A percentile compares a stretch with the other conserved stretches of the same genome.
phyloP scores from a whole-genome alignment of 2,888 invertebrate species.

The Campoplex capitator region DNA sequence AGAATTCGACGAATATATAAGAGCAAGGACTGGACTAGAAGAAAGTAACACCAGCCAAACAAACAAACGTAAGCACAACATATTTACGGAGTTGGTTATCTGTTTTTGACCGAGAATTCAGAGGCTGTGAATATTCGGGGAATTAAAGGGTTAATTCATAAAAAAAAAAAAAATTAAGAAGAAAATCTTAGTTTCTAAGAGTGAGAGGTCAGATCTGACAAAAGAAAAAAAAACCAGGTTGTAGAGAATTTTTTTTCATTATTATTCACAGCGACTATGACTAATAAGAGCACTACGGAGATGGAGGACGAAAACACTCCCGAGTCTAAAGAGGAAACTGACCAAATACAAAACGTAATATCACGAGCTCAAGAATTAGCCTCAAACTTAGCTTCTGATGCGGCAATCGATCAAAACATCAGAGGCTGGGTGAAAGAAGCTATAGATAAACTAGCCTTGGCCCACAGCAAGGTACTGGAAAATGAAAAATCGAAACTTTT shows the following conservation, averaged over 20 bases:
- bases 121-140: constrained; percentile 37
- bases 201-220: constrained; percentile 63
- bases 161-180: constrained; percentile 21
- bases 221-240: constrained; percentile 48
- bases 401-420: constrained; percentile 32
- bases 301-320: constrained; percentile 19
- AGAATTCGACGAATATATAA: constrained; percentile 41
- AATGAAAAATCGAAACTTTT: constrained; percentile 8
- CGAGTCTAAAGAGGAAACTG: constrained; percentile 34
- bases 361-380: constrained; percentile 52
- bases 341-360: constrained; percentile 48
- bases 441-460: constrained; percentile 17
- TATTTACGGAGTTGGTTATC: constrained; percentile 22
- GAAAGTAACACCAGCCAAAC: constrained; percentile 13
- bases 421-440: constrained; percentile 42
- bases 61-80: constrained; percentile 28
- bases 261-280: background rate
- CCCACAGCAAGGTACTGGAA: constrained; percentile 35
- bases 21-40: constrained; percentile 36
- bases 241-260: constrained; percentile 40
- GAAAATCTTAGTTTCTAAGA: constrained; percentile 36
- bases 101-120: constrained; percentile 41
- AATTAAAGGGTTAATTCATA: constrained; percentile 20
- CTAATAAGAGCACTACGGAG: background rate
- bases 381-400: constrained; percentile 43